These are phyloP conservation scores for Trichomalopsis sarcophagae DNA, from an alignment of 1,140 invertebrate species.

Conservation along the genomic window DNA sequence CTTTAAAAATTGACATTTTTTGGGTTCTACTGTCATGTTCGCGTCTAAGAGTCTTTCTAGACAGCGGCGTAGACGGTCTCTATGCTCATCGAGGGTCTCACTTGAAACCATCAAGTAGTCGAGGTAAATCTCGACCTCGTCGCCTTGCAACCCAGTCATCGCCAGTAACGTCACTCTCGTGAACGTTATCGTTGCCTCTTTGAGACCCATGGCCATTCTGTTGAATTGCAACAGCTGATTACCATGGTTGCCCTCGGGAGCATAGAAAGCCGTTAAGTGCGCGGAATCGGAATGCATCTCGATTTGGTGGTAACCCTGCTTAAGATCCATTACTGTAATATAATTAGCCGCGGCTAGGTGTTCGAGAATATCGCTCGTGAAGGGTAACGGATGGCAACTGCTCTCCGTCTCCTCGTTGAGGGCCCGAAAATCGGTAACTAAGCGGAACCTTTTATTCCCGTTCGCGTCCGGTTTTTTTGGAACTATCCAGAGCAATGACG, in stretches of 20 bases:
- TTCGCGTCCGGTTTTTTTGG: background rate
- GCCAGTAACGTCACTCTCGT: too few species aligned
- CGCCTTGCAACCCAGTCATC: too few species aligned
- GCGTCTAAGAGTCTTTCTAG: too few species aligned
- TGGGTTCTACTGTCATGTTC: too few species aligned
- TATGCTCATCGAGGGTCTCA: too few species aligned
- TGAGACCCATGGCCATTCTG: background rate
- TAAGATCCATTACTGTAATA: background rate
- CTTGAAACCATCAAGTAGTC: too few species aligned
- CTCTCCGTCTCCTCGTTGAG: background rate
- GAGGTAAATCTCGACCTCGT: too few species aligned
- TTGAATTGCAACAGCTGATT: background rate
- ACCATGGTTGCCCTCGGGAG: background rate
- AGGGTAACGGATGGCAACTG: background rate
- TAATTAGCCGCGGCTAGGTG: background rate
- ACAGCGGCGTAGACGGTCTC: too few species aligned
- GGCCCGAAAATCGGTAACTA: background rate
- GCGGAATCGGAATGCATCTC: background rate
- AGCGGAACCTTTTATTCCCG: background rate
- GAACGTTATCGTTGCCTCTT: too few species aligned
- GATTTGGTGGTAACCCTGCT: background rate
- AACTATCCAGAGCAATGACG: background rate
- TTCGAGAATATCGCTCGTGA: background rate
- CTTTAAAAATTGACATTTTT: too few species aligned
- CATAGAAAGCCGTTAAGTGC: background rate